phyloP scores from a whole-genome alignment of 2,888 invertebrate genomes.

The Tinea semifulvella region DNA sequence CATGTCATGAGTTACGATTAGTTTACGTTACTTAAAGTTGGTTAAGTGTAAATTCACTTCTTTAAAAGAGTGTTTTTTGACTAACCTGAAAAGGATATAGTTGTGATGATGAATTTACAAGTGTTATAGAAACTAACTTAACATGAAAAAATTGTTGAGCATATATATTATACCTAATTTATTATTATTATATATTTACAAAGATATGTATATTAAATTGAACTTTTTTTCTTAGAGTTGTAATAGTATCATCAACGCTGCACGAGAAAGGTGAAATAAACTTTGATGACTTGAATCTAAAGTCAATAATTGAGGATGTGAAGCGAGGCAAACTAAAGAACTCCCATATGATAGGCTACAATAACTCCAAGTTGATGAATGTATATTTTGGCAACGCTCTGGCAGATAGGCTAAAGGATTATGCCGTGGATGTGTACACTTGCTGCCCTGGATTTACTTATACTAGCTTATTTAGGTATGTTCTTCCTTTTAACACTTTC shows the following conservation, averaged over 20 bases:
- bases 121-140: too few relatives aligned
- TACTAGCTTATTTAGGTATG: slow-evolving; percentile 76
- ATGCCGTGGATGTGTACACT: slow-evolving; percentile 71
- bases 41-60: too few relatives aligned
- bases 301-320: slow-evolving; percentile 49
- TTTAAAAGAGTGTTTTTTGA: too few relatives aligned
- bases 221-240: slow-evolving; percentile 69
- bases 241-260: slow-evolving; percentile 76
- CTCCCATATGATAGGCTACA: slow-evolving; percentile 70
- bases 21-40: too few relatives aligned
- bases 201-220: too few relatives aligned
- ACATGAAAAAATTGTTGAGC: too few relatives aligned
- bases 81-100: too few relatives aligned
- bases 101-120: too few relatives aligned
- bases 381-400: slow-evolving; percentile 75
- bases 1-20: too few relatives aligned
- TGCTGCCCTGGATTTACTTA: slow-evolving; percentile 85
- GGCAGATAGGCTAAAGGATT: slow-evolving; percentile 60
- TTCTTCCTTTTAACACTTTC: too few relatives aligned
- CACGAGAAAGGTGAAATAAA: slow-evolving; percentile 74
- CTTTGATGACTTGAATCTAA: slow-evolving; percentile 73
- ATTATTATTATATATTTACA: too few relatives aligned
- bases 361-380: slow-evolving; percentile 82
- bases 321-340: slow-evolving; percentile 34
- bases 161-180: too few relatives aligned